Percentiles rank a stretch among this genome's conserved stretches.
Conservation (phyloP, 2,888 invertebrate species). For the Nemurella pictetii region DNA sequence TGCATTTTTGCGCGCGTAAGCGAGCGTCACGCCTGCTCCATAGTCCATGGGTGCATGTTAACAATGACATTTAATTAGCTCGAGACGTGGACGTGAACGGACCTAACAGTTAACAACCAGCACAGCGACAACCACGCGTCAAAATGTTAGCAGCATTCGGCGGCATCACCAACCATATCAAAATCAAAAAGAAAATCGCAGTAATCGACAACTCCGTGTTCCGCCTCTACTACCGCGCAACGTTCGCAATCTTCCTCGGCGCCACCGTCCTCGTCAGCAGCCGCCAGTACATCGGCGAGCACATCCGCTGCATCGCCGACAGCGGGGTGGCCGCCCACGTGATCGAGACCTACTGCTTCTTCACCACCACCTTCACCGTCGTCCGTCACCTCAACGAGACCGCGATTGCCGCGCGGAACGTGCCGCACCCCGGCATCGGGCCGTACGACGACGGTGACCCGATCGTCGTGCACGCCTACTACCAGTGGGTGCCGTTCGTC, state of each 20-base stretch:
- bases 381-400: slow-evolving; percentile 38
- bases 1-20: not conserved
- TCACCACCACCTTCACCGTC: slow-evolving; percentile 40
- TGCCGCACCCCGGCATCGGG: slow-evolving; percentile 48
- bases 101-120: not conserved
- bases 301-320: slow-evolving; percentile 45
- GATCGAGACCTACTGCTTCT: slow-evolving; percentile 46
- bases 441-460: slow-evolving; percentile 44
- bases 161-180: slow-evolving; percentile 34
- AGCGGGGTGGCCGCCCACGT: slow-evolving; percentile 39
- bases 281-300: slow-evolving; percentile 44
- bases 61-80: not conserved
- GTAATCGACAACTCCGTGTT: slow-evolving; percentile 46
- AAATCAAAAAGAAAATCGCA: slow-evolving; percentile 47
- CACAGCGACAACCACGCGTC: slow-evolving; percentile 27
- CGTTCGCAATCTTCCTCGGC: slow-evolving; percentile 50
- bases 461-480: slow-evolving; percentile 51
- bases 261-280: slow-evolving; percentile 52
- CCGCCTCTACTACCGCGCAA: slow-evolving; percentile 50
- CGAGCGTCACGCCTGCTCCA: no score
- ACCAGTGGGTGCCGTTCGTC: slow-evolving; percentile 54
- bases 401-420: not conserved
- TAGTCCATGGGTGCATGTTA: not conserved
- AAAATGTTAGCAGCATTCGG: slow-evolving; percentile 50
- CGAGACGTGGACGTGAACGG: not conserved